Percentiles rank a stretch among this genome's conserved stretches.
Evolutionary conservation across 2,888 invertebrate genomes (phyloP).

Genomic region (Chloroclysta siterata): DNA sequence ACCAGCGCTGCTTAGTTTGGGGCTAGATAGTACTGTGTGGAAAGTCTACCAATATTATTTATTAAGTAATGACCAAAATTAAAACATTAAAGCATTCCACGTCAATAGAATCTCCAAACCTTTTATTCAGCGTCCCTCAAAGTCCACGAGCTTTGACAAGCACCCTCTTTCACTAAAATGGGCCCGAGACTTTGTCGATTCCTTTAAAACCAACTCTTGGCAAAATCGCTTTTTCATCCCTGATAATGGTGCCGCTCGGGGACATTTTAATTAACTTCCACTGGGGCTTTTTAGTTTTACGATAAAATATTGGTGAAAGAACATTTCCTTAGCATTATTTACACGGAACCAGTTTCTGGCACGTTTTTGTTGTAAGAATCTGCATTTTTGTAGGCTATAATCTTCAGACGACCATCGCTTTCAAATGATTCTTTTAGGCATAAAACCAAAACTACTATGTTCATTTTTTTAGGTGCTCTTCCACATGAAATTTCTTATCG

Average conservation of each 20-base stretch:
- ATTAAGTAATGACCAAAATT: constrained; percentile 41
- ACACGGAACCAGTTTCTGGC: background rate
- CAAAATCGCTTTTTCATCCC: constrained; percentile 83
- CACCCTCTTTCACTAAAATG: constrained; percentile 64
- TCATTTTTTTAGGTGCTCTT: too few relatives aligned
- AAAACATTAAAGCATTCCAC: constrained; percentile 48
- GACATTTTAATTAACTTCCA: constrained; percentile 80
- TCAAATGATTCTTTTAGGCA: too few relatives aligned
- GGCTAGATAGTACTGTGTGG: too few relatives aligned
- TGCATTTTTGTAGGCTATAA: background rate
- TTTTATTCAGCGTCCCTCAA: constrained; percentile 67
- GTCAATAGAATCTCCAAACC: constrained; percentile 64
- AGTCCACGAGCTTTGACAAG: constrained; percentile 61
- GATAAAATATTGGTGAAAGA: constrained; percentile 63
- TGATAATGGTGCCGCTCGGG: constrained; percentile 74
- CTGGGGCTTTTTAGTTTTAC: constrained; percentile 63
- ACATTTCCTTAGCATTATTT: background rate
- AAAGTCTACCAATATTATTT: too few relatives aligned
- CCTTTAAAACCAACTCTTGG: constrained; percentile 74
- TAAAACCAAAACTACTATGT: too few relatives aligned
- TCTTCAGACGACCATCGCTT: too few relatives aligned
- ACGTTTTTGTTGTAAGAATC: background rate
- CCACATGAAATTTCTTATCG: too few relatives aligned
- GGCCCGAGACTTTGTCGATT: constrained; percentile 70
- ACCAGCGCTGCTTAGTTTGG: too few relatives aligned